Evolutionary conservation across 2,113 vertebrate species (phyloP), one percentile per base, ranked within the genome.

Genomic region (Orientallactaga bullata): DNA sequence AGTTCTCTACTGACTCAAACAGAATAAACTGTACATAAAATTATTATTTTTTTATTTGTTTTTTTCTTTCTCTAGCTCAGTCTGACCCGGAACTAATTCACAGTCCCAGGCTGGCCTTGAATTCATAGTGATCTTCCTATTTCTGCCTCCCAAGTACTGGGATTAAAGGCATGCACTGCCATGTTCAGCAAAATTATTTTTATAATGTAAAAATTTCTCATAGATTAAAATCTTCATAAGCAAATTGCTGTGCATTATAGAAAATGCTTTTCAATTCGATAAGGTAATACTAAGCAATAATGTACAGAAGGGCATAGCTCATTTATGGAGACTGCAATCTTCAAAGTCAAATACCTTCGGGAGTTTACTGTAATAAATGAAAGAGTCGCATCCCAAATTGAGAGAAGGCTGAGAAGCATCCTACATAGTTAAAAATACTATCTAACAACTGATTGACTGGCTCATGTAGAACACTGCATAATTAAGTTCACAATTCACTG

Each of bases 161-260:
- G 42, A 47, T 47, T 47, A 47, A 5, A 47, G 5, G 42, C 42
- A 47, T 47, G 42, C 8, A 47, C 42, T 8, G 65, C 76, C 30
- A 76, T 61, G 6, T 61, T 61, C 60, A 20, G 51, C 24, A 37
- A 26, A 85, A 21, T 35, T 6, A 17, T 71, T 85, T 68, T 79
- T 79, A 81, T 69, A 63, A 72, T 61, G 42, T 88, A 85, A 37
- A 47, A 8, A 39, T 55, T 60, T 74, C 23, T 55, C 85, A 24
- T 1, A 90, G 11, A 69, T 35, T 18, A 79, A 93, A 86, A 39
- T 24, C 18, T 92, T 90, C 69, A 79, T 71, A 78, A 90, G 32
- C 42, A 71, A 95, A 85, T 7, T 63, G 5, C 4, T 76, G 47
- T 89, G 61, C 76, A 77, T 79, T 61, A 35, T 21, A 60, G 83